Conservation (phyloP, 2,113 vertebrate genomes). For the Amia ocellicauda region DNA sequence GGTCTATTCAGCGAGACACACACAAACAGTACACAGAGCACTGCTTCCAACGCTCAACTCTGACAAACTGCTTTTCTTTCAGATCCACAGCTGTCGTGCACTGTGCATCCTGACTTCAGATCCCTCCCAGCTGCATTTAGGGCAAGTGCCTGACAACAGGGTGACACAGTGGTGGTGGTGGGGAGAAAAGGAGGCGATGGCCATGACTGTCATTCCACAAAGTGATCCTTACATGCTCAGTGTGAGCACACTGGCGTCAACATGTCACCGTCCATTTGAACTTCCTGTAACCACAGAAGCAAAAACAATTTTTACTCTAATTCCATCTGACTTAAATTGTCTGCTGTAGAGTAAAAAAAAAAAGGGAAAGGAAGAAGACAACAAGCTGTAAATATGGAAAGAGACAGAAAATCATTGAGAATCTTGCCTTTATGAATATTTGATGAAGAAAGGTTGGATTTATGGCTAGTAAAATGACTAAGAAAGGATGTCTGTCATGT, state of each 20-base stretch:
- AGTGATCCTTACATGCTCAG: constrained; percentile 41
- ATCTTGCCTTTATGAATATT: constrained; percentile 96
- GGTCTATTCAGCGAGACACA: no score
- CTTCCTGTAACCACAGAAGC: constrained; percentile 53
- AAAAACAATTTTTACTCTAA: constrained; percentile 79
- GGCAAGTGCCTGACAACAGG: neutral
- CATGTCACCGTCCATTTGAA: constrained; percentile 51
- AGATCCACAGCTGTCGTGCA: no score
- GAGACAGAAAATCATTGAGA: constrained; percentile 98
- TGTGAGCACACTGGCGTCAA: constrained; percentile 36
- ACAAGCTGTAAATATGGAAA: constrained; percentile 92
- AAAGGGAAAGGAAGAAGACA: constrained; percentile 84
- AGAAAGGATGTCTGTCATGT: constrained; percentile 82
- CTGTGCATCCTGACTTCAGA: neutral
- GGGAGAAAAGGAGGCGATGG: constrained; percentile 12
- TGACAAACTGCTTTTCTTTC: no score
- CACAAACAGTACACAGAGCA: no score
- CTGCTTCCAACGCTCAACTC: no score
- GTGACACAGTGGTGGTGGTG: no score
- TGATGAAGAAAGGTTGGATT: constrained; percentile 88
- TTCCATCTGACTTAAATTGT: constrained; percentile 85
- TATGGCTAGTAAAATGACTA: constrained; percentile 92
- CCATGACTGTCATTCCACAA: constrained; percentile 20
- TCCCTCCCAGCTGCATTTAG: neutral
- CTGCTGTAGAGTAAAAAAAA: constrained; percentile 76